A percentile compares a stretch with the other conserved stretches of the same genome.
These are phyloP conservation scores for Nautilus pompilius DNA, from an alignment of 1,140 invertebrate species.

Conservation along the genomic window DNA sequence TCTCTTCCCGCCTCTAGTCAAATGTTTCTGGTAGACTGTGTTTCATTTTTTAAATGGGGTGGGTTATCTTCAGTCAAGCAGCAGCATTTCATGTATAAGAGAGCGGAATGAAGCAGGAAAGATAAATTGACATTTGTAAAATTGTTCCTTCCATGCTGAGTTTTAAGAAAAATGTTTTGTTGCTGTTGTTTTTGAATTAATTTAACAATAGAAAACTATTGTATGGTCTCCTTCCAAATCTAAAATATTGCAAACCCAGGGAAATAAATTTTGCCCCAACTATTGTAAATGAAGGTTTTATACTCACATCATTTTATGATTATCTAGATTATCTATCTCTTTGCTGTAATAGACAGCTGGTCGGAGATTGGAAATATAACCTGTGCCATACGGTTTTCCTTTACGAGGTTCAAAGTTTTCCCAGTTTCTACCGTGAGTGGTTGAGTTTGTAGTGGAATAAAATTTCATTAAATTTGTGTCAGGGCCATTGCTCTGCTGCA, in stretches of 20 bases:
- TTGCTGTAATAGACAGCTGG: slow-evolving; percentile 50
- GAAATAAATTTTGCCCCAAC: too few relatives aligned
- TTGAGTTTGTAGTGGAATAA: slow-evolving; percentile 50
- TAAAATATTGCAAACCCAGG: neutral
- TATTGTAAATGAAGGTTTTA: neutral
- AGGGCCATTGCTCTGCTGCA: slow-evolving; percentile 45
- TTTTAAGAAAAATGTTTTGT: neutral
- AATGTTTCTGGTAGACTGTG: too few relatives aligned
- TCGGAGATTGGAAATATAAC: slow-evolving; percentile 49
- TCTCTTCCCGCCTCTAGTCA: too few relatives aligned
- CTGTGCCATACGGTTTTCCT: slow-evolving; percentile 48
- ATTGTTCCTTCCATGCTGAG: neutral
- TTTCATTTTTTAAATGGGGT: too few relatives aligned
- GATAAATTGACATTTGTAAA: neutral
- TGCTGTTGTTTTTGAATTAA: neutral
- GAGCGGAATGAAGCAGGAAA: too few relatives aligned
- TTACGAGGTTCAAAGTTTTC: slow-evolving; percentile 49
- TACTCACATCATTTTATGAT: slow-evolving; percentile 46
- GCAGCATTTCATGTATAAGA: too few relatives aligned
- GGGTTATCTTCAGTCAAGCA: too few relatives aligned
- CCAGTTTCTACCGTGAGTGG: slow-evolving; percentile 47
- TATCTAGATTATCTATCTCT: slow-evolving; percentile 50
- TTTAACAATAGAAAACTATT: neutral
- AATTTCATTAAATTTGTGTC: slow-evolving; percentile 54
- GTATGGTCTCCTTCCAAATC: neutral